Conservation (phyloP, 2,888 invertebrate species). For the Thelaira solivaga region DNA sequence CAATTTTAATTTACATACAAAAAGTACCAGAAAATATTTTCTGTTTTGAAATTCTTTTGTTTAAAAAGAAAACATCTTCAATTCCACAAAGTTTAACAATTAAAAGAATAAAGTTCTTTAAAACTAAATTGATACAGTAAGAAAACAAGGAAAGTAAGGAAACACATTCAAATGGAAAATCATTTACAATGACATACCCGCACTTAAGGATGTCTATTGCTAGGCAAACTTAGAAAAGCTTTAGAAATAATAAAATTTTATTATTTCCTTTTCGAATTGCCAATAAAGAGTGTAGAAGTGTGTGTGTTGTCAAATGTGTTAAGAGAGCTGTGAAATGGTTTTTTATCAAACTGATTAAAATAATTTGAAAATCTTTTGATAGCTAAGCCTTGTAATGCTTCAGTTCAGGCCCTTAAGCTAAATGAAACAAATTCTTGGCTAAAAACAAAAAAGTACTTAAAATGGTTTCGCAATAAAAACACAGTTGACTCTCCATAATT, state of each 20-base stretch:
- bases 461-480: too few relatives aligned
- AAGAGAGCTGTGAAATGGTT: not conserved
- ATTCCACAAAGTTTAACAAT: slow-evolving; percentile 54
- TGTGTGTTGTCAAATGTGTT: too few relatives aligned
- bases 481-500: too few relatives aligned
- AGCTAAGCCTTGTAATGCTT: too few relatives aligned
- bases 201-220: too few relatives aligned
- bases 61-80: slow-evolving; percentile 19
- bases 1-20: slow-evolving; percentile 2
- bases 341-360: slow-evolving; percentile 38
- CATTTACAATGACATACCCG: too few relatives aligned
- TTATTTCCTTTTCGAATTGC: too few relatives aligned
- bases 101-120: slow-evolving; percentile 50
- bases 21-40: not conserved
- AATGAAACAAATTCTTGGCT: slow-evolving; percentile 33
- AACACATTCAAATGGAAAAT: too few relatives aligned
- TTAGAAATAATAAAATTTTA: too few relatives aligned
- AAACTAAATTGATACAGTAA: slow-evolving; percentile 31
- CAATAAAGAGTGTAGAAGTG: too few relatives aligned
- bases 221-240: too few relatives aligned
- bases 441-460: not conserved
- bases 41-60: slow-evolving; percentile 13
- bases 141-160: too few relatives aligned
- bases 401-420: slow-evolving; percentile 49
- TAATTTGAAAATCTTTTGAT: slow-evolving; percentile 49